These are phyloP conservation scores for Slavum lentiscoides DNA, from an alignment of 2,888 invertebrate species.

Conservation along the genomic window DNA sequence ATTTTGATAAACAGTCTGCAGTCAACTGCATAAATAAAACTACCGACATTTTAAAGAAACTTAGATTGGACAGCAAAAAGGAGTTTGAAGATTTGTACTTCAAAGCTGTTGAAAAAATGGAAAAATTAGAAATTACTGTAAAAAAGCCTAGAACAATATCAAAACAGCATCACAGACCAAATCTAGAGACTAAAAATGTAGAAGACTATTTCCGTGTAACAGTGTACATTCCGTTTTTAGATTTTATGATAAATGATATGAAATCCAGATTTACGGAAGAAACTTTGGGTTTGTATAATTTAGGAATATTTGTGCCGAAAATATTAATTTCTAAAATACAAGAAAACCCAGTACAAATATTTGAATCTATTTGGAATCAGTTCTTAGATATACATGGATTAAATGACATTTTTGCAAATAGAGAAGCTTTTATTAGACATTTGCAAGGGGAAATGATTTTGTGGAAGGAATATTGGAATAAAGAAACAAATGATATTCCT, in stretches of 20 bases:
- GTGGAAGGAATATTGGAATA: conserved; percentile 15
- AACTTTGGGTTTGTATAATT: conserved; percentile 11
- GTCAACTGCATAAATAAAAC: conserved; percentile 13
- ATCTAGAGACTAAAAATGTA: conserved; percentile 1
- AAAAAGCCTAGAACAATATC: conserved; percentile 14
- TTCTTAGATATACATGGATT: conserved; percentile 9
- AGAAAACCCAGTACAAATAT: conserved; percentile 6
- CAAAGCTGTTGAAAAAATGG: not conserved
- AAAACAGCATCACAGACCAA: not conserved
- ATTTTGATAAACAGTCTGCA: conserved; percentile 11
- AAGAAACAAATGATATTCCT: conserved; percentile 12
- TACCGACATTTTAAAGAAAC: conserved; percentile 20
- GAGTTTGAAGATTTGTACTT: conserved; percentile 16
- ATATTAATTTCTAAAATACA: conserved; percentile 26
- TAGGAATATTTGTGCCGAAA: conserved; percentile 15
- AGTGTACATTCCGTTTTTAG: conserved; percentile 14
- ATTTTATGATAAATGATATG: conserved; percentile 5
- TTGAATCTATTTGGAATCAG: conserved; percentile 14
- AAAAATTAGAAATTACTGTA: conserved; percentile 21
- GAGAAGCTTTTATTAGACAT: conserved; percentile 7
- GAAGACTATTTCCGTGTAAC: conserved; percentile 18
- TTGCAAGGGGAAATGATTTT: conserved; percentile 12
- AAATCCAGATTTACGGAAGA: conserved; percentile 5
- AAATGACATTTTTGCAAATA: not conserved
- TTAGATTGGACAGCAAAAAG: conserved; percentile 19